These are phyloP conservation scores for Harpagus bidentatus DNA, from an alignment of 2,113 vertebrate species.

Conservation along the genomic window DNA sequence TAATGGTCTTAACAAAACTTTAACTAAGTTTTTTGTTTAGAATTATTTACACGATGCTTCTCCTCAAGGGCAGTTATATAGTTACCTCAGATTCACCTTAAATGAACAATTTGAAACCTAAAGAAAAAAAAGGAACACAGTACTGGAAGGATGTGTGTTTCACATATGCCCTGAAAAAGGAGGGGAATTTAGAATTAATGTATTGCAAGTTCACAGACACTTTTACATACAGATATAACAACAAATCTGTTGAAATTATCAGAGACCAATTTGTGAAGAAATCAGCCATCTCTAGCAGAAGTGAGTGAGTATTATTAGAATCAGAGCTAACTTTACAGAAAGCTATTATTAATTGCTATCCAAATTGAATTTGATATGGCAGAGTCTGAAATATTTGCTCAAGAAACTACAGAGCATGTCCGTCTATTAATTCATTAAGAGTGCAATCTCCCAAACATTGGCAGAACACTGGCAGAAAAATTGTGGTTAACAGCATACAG, in stretches of 20 bases:
- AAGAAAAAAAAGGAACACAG: background rate
- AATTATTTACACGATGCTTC: background rate
- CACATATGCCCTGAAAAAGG: background rate
- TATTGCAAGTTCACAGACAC: background rate
- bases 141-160: background rate
- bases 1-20: background rate
- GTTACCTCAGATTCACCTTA: background rate
- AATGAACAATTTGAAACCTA: background rate
- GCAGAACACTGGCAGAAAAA: constrained; percentile 28
- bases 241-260: background rate
- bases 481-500: background rate
- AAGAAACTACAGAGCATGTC: constrained; percentile 31
- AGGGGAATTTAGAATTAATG: background rate
- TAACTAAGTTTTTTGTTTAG: background rate
- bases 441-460: background rate
- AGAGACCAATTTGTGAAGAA: background rate
- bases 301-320: background rate
- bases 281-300: background rate
- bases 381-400: constrained; percentile 47
- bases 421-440: constrained; percentile 15
- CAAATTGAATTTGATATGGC: constrained; percentile 44
- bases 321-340: background rate
- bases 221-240: background rate
- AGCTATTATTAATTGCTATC: constrained; percentile 24
- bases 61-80: background rate